A percentile compares a stretch with the other conserved stretches of the same genome.
Evolutionary conservation across 2,113 vertebrate species (phyloP).

Genomic region (Passer montanus): DNA sequence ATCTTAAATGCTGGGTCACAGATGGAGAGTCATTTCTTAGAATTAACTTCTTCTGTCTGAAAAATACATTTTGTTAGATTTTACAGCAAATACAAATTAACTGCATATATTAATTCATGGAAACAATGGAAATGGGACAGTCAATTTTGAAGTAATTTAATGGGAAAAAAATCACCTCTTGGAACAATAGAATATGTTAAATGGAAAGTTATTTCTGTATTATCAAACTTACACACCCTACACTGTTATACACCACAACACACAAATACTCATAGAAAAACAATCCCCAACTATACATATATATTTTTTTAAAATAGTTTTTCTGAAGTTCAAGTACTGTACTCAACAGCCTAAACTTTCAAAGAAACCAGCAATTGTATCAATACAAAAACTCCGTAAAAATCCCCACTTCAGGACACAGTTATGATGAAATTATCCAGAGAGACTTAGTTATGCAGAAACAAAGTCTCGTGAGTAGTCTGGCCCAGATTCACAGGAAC

Average conservation of each 20-base stretch:
- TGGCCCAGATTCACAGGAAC: neutral
- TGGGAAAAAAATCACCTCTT: neutral
- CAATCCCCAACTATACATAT: neutral
- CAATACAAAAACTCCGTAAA: neutral
- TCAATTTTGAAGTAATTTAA: neutral
- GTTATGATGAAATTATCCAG: neutral
- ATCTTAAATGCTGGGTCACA: slow-evolving; percentile 82
- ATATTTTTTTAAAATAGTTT: neutral
- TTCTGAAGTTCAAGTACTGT: neutral
- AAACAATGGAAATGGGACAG: neutral
- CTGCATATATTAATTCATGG: neutral
- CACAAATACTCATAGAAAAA: neutral
- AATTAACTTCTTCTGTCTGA: slow-evolving; percentile 90
- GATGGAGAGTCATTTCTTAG: slow-evolving; percentile 87
- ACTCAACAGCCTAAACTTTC: neutral
- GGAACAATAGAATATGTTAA: neutral
- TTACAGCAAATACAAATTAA: neutral
- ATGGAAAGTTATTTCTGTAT: neutral
- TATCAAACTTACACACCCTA: neutral
- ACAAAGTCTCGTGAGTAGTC: neutral
- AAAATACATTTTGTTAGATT: slow-evolving; percentile 2
- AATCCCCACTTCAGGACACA: neutral
- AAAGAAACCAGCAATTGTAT: neutral
- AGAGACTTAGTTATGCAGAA: neutral
- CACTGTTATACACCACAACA: neutral